Percentiles rank a stretch among this genome's conserved stretches.
Evolutionary conservation across 2,113 vertebrate species (phyloP).

Genomic region (Hoplias malabaricus): DNA sequence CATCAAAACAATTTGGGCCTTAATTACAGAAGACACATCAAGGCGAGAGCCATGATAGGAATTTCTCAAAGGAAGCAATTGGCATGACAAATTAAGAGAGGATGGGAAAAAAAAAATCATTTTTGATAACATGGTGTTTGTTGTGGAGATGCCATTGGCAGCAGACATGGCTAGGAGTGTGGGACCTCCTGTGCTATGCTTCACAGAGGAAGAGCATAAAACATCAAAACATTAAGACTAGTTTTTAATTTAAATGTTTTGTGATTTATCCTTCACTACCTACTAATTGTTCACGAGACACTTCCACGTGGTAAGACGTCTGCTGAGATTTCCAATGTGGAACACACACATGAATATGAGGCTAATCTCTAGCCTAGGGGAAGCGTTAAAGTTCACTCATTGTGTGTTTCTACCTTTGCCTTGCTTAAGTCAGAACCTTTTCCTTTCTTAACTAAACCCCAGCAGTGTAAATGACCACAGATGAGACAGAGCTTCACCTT

Average conservation of each 20-base stretch:
- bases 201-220: background rate
- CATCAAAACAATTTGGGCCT: slow-evolving; percentile 69
- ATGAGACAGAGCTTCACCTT: slow-evolving; percentile 16
- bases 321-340: background rate
- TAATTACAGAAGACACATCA: slow-evolving; percentile 65
- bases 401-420: background rate
- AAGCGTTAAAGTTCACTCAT: slow-evolving; percentile 2
- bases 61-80: slow-evolving; percentile 60
- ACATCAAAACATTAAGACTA: background rate
- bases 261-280: background rate
- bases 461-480: slow-evolving; percentile 29
- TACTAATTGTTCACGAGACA: background rate
- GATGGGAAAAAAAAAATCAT: slow-evolving; percentile 12
- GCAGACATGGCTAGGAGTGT: background rate
- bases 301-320: background rate
- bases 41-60: slow-evolving; percentile 56
- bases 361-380: background rate
- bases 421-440: background rate
- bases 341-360: background rate
- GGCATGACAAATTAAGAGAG: slow-evolving; percentile 59
- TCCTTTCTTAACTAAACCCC: slow-evolving; percentile 32
- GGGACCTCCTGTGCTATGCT: slow-evolving; percentile 1
- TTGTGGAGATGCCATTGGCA: slow-evolving; percentile 31
- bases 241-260: background rate
- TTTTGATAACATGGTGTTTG: slow-evolving; percentile 33